Evolutionary conservation across 2,113 vertebrate genomes (phyloP), one percentile per base, ranked within the genome.

Genomic region (Myotis lucifugus): DNA sequence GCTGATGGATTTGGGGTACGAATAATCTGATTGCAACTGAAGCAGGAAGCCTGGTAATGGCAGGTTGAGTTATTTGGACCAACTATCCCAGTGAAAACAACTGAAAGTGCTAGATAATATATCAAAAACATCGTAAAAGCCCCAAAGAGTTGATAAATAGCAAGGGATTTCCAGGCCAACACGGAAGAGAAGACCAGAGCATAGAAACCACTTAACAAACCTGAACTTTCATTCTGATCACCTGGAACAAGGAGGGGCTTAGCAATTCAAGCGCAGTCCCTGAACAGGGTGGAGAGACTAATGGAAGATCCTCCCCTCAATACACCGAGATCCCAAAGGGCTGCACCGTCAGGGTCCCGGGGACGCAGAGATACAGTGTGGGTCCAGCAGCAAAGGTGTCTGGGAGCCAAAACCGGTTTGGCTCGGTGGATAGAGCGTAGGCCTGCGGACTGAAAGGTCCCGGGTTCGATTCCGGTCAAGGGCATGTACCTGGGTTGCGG

Each of bases 71-170:
- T 81, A 91, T 95, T 94, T 86, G 77, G 81, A 54, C 72, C 13
- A 48, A 93, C 19, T 64, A 61, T 79, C 21, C 48, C 48, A 86
- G 67, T 76, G 52, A 95, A 85, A 84, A 40, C 67, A 85, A 67
- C 50, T 32, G 29, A 61, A 95, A 95, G 61, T 67, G 46, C 25
- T 81, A 66, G 64, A 82, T 85, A 76, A 94, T 93, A 79, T 81
- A 70, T 52, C 7, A 3, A 82, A 95, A 76, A 81, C 54, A 70
- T 67, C 52, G 70, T 91, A 83, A 87, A 79, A 95, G 32, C n/a
- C 12, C 27, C 10, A 15, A 76, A 83, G 40, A 78, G 42, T 77
- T 74, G 73, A 86, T 70, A 42, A 69, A 82, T 90, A 90, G 17
- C 66, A 84, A 86, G 48, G 32, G 72, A 91, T 86, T 70, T 91